Percentiles rank a stretch among this genome's conserved stretches.
Evolutionary conservation across 1,140 invertebrate genomes (phyloP).

Genomic region (Scaptomyza pallida): DNA sequence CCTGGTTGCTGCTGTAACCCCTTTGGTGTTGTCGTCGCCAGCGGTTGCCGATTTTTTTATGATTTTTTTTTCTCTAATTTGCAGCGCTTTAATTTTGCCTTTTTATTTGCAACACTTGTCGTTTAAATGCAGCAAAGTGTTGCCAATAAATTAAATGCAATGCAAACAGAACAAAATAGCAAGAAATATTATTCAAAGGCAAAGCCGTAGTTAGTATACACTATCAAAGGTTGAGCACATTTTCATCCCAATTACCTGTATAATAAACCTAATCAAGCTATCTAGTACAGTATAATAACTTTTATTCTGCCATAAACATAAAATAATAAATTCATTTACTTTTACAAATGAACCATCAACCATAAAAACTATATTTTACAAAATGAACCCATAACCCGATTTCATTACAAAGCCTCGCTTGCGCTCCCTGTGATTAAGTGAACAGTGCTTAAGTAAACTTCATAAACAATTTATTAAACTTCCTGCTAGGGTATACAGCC

Average conservation of each 20-base stretch:
- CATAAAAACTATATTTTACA: not conserved
- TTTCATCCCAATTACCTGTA: too few relatives aligned
- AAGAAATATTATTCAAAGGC: not conserved
- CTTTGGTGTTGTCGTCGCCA: conserved; percentile 67
- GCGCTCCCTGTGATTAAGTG: not conserved
- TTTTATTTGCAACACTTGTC: conserved; percentile 82
- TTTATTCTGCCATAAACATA: not conserved
- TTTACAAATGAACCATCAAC: not conserved
- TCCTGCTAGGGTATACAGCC: conserved; percentile 17
- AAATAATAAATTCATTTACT: not conserved
- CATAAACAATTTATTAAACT: conserved; percentile 23
- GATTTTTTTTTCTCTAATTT: conserved; percentile 53
- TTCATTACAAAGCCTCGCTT: not conserved
- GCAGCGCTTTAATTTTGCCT: conserved; percentile 78
- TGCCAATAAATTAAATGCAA: conserved; percentile 77
- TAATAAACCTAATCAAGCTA: not conserved
- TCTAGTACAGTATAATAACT: not conserved
- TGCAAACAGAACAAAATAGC: conserved; percentile 39
- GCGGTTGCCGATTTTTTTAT: conserved; percentile 35
- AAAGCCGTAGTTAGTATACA: conserved; percentile 29
- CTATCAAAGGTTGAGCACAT: not conserved
- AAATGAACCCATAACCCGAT: not conserved
- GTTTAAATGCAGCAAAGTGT: conserved; percentile 79
- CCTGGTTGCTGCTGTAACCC: conserved; percentile 15
- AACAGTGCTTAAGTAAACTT: conserved; percentile 4